Evolutionary conservation across 1,140 invertebrate genomes (phyloP).

Genomic region (Tigriopus japonicus): DNA sequence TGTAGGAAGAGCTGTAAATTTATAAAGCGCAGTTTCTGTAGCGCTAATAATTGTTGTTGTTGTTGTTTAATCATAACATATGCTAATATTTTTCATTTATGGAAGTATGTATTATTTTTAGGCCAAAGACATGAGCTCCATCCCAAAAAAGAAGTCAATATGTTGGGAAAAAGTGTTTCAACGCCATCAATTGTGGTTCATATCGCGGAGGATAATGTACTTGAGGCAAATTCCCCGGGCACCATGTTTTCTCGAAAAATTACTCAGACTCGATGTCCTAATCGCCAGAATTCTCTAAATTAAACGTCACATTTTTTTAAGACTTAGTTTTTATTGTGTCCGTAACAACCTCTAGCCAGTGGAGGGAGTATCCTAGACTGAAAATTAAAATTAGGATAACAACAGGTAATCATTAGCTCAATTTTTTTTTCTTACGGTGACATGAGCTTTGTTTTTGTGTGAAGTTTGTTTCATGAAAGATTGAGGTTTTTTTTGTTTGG

Average conservation of each 20-base stretch:
- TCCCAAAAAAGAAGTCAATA: constrained; percentile 15
- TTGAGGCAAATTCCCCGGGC: background rate
- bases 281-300: background rate
- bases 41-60: too few species aligned
- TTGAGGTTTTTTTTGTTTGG: too few species aligned
- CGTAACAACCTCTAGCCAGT: too few species aligned
- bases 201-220: constrained; percentile 13
- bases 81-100: background rate
- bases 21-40: too few species aligned
- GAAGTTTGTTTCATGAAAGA: too few species aligned
- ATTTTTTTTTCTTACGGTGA: too few species aligned
- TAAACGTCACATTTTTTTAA: background rate
- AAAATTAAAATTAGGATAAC: too few species aligned
- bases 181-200: constrained; percentile 17
- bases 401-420: too few species aligned
- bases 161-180: background rate
- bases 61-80: background rate
- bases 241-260: background rate
- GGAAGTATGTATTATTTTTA: constrained; percentile 8
- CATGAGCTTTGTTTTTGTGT: too few species aligned
- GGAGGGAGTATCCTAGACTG: too few species aligned
- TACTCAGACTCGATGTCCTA: background rate
- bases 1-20: too few species aligned
- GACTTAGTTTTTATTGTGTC: too few species aligned
- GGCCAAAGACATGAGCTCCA: constrained; percentile 18